Base-by-base conservation (phyloP, 2,797 vertebrate species). In the Microtus obscurus region DNA sequence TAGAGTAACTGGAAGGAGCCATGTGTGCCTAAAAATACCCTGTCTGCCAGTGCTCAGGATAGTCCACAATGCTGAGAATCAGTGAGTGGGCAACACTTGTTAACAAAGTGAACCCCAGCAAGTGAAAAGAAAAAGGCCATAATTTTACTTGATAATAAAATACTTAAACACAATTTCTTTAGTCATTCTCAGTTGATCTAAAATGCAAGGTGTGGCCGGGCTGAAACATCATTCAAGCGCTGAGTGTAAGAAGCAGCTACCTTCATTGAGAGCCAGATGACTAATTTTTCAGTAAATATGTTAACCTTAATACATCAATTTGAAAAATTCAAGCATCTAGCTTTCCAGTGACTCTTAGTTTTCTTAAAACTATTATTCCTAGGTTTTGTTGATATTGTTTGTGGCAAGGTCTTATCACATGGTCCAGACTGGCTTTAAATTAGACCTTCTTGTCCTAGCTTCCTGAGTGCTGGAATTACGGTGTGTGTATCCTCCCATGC, bases 351-450 rank as follows among this genome's bases (percentile, higher is more conserved):
- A 95, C 37, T 87, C 67, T 74, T 56, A 59, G n/a, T 81, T 89
- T 96, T 25, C 59, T 96, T 95, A 79, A 17, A 61, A 71, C 40
- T 80, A 29, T 69, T 69, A 69, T 85, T 91, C 93, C 51, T 86
- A 31, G 27, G 56, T 73, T 90, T 82, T 87, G 69, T 59, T 56
- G 77, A 27, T 56, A n/a, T n/a, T 79, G 48, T n/a, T 80, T 59
- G 53, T 81, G 37, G 59, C 59, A 82, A 59, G 53, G 25, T 82
- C 40, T 48, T 85, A 21, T 43, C 25, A 48, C 31, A 29, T 48
- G 65, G 2, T 43, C 40, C 82, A 85, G 5, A 16, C 29, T 69
- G 65, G 31, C 21, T 45, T 86, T 45, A 51, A 51, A 86, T 11
- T 86, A 7, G 21, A 69, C 23, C 31, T 67, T 45, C 29, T 34